Conservation (phyloP, 2,888 invertebrate genomes). For the Cryptops parisi region DNA sequence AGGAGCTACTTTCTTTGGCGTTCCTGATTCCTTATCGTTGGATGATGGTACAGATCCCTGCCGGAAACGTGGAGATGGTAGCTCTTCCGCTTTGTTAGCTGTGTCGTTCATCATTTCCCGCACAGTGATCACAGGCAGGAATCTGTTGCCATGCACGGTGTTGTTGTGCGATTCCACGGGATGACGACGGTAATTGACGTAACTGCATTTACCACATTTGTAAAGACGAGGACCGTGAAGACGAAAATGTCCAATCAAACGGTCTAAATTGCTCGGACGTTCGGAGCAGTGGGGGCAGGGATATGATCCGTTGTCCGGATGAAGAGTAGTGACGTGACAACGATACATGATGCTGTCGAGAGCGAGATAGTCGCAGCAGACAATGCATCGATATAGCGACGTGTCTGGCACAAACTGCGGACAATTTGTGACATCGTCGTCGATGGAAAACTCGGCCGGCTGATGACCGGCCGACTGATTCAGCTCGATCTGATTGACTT, state of each 20-base stretch:
- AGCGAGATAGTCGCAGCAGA: constrained; percentile 53
- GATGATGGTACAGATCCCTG: background rate
- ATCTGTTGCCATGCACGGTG: constrained; percentile 2
- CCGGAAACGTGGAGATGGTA: background rate
- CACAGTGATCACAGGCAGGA: constrained; percentile 17
- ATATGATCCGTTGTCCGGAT: constrained; percentile 44
- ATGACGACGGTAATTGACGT: constrained; percentile 45
- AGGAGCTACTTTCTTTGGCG: background rate
- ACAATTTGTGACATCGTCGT: background rate
- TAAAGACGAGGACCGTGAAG: constrained; percentile 57
- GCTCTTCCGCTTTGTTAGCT: constrained; percentile 18
- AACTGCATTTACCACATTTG: constrained; percentile 53
- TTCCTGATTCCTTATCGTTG: background rate
- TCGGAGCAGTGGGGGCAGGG: constrained; percentile 57
- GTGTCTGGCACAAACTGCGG: constrained; percentile 41
- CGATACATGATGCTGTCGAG: constrained; percentile 54
- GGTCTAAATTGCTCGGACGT: constrained; percentile 37
- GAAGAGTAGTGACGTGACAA: constrained; percentile 55
- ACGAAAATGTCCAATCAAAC: constrained; percentile 54
- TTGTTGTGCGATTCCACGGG: constrained; percentile 47
- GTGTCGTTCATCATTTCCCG: constrained; percentile 31
- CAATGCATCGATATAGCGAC: constrained; percentile 54
- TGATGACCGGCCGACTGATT: background rate
- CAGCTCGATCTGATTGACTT: background rate
- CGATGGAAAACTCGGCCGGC: background rate